Conservation (phyloP, 1,140 invertebrate genomes). For the Amyelois transitella region DNA sequence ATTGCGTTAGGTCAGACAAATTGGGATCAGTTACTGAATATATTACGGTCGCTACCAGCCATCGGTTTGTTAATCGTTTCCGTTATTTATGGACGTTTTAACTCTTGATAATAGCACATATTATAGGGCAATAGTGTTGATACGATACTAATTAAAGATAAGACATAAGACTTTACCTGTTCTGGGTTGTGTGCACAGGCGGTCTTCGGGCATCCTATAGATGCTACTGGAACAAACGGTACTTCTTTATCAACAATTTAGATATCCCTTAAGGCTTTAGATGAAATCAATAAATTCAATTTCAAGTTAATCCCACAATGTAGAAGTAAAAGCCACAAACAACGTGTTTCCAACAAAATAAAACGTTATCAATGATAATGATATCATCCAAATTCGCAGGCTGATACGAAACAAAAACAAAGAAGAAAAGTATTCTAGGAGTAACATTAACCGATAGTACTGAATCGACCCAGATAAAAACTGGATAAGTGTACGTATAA, state of each 20-base stretch:
- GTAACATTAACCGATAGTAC: not conserved
- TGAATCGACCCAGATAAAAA: not conserved
- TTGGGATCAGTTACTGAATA: conserved; percentile 68
- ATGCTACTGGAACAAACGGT: too few relatives aligned
- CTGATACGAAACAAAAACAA: not conserved
- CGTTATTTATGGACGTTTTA: conserved; percentile 63
- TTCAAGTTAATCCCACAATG: too few relatives aligned
- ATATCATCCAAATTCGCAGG: not conserved
- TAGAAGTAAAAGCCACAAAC: too few relatives aligned
- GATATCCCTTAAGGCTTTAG: too few relatives aligned
- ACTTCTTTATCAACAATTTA: too few relatives aligned
- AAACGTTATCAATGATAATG: not conserved
- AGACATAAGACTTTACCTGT: not conserved
- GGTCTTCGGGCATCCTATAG: too few relatives aligned
- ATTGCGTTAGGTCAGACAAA: conserved; percentile 70
- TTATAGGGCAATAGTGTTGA: conserved; percentile 14
- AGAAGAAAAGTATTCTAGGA: not conserved
- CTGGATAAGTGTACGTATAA: not conserved
- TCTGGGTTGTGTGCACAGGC: too few relatives aligned
- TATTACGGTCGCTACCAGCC: conserved; percentile 60
- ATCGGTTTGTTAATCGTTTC: conserved; percentile 67
- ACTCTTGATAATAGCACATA: conserved; percentile 51
- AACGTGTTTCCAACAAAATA: too few relatives aligned
- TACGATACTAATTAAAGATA: not conserved
- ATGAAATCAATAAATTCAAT: too few relatives aligned